Evolutionary conservation across 2,888 invertebrate genomes (phyloP).

Genomic region (Oxystoma pomonae): DNA sequence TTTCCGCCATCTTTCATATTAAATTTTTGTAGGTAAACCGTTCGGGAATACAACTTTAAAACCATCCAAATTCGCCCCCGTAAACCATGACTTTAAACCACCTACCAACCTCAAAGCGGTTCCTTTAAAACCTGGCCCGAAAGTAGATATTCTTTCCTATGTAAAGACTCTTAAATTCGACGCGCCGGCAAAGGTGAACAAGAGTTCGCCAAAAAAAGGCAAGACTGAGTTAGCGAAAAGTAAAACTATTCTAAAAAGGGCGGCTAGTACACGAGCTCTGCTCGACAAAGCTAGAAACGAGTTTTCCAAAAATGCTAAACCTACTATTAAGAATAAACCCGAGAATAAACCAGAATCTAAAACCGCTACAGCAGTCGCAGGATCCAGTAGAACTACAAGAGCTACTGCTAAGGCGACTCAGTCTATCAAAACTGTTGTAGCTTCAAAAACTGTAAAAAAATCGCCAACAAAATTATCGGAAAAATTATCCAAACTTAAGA

Average conservation of each 20-base stretch:
- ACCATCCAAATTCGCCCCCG: slow-evolving; percentile 49
- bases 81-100: slow-evolving; percentile 48
- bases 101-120: background rate
- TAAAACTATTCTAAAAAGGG: background rate
- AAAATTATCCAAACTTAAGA: background rate
- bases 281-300: background rate
- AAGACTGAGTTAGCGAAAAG: slow-evolving; percentile 1
- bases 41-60: slow-evolving; percentile 6
- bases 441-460: background rate
- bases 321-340: background rate
- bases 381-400: background rate
- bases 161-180: background rate
- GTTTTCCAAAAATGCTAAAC: background rate
- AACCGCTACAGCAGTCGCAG: background rate
- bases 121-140: background rate
- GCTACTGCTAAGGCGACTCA: background rate
- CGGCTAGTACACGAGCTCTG: background rate
- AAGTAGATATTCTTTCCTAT: background rate
- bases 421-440: background rate
- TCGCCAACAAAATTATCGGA: background rate
- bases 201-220: background rate
- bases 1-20: too few species aligned
- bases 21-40: slow-evolving; percentile 11
- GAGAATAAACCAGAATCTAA: background rate
- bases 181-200: background rate